Percentiles rank a stretch among this genome's conserved stretches.
These are phyloP conservation scores for Melanogrammus aeglefinus DNA, from an alignment of 2,797 vertebrate species.

Conservation along the genomic window DNA sequence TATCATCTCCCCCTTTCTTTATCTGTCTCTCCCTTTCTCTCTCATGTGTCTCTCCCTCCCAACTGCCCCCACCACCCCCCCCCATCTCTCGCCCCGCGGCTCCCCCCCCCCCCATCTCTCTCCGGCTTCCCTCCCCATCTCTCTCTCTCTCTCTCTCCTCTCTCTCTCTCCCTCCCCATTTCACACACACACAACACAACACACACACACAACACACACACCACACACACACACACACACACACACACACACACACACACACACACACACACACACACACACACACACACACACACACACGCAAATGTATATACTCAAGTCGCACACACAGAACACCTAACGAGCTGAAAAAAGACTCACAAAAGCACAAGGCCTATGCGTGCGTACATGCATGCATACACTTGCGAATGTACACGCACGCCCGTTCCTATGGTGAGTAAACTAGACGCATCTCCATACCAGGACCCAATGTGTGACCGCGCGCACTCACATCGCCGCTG, in stretches of 20 bases:
- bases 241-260: not conserved
- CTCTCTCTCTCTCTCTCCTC: not conserved
- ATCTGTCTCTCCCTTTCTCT: not conserved
- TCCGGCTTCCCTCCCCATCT: not conserved
- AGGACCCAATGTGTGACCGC: conserved; percentile 41
- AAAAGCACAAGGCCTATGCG: not conserved
- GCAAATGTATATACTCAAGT: not conserved
- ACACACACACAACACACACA: not conserved
- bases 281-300: too few relatives aligned
- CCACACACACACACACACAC: not conserved
- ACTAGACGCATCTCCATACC: not conserved
- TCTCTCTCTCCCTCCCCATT: not conserved
- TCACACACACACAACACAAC: not conserved
- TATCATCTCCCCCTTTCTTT: not conserved
- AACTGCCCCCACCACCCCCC: not conserved
- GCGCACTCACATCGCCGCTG: conserved; percentile 28
- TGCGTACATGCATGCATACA: not conserved
- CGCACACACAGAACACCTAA: too few relatives aligned
- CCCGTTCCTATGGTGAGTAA: not conserved
- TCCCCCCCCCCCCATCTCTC: too few relatives aligned
- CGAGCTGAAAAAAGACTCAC: not conserved
- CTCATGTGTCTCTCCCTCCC: too few relatives aligned
- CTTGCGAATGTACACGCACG: not conserved
- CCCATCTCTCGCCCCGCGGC: not conserved
- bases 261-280: not conserved